These are phyloP conservation scores for Ephestia elutella DNA, from an alignment of 1,140 invertebrate species.

Conservation along the genomic window DNA sequence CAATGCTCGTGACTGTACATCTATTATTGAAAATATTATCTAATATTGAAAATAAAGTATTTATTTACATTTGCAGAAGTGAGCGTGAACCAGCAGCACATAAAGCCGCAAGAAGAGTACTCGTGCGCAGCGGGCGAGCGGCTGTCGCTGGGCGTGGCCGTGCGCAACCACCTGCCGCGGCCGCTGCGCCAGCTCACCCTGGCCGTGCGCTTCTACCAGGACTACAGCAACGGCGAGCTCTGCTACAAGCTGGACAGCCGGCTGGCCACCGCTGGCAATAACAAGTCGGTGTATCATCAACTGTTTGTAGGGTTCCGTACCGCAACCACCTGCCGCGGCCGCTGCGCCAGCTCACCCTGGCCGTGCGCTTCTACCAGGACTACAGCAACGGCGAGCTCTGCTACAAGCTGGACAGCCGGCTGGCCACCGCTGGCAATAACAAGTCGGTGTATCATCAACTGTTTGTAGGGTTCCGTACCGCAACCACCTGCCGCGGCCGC, in stretches of 20 bases:
- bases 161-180: constrained; percentile 83
- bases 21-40: too few relatives aligned
- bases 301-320: constrained; percentile 82
- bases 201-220: constrained; percentile 90
- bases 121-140: constrained; percentile 84
- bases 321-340: constrained; percentile 83
- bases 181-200: constrained; percentile 82
- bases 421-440: background rate
- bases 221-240: constrained; percentile 90
- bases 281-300: constrained; percentile 78
- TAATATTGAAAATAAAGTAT: too few relatives aligned
- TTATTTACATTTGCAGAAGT: constrained; percentile 77
- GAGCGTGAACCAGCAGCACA: constrained; percentile 64
- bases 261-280: constrained; percentile 86
- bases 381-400: constrained; percentile 90
- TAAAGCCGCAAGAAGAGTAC: constrained; percentile 85
- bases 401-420: constrained; percentile 86
- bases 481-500: constrained; percentile 81
- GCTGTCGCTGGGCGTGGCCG: constrained; percentile 81
- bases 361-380: constrained; percentile 91
- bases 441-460: too few relatives aligned
- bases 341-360: constrained; percentile 81
- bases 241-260: constrained; percentile 90
- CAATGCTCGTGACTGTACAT: too few relatives aligned
- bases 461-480: constrained; percentile 82